Base-by-base conservation (phyloP, 2,888 invertebrate genomes). In the Furcula furcula region DNA sequence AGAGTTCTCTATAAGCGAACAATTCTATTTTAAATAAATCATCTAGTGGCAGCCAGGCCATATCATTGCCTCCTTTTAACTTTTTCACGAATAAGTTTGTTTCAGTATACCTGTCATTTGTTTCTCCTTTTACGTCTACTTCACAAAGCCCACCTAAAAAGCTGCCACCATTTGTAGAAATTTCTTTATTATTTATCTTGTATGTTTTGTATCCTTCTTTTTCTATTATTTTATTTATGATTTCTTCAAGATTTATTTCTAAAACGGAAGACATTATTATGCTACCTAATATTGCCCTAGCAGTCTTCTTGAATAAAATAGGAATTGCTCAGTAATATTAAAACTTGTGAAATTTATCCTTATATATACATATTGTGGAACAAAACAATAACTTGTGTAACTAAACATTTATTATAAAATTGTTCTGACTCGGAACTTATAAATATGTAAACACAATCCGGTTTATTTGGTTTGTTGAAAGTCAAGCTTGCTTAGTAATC, bases 1-100 rank as follows among this genome's bases (percentile, higher is more conserved):
- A 38, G 0, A 82, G 42, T 36, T 79, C 66, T 9, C 51, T 65
- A 34, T 83, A 82, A 7, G 56, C 36, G 28, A 65, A 69, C 1
- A 55, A 10, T 54, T 79, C 74, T 27, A 37, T 61, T 23, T 30
- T 37, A 33, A 67, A 79, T n/a, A 63, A 36, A 4, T 55, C 39
- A 1, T 38, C 11, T 0, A 76, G 4, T 2, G 57, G 50, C 2
- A 69, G 0, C 15, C 27, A 27, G 7, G 14, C 6, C 6, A 15
- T 9, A 1, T 15, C 6, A 2, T 15, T 7, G 2, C 10, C 27
- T 15, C 4, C 27, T 3, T 15, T 27, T 2, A n/a, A 28, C 29
- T 65, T 40, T 42, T 77, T 77, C 2, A 68, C 36, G 29, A 76
- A 76, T n/a, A 76, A 40, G 31, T 66, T 57, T 2, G 49, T 61